Conservation (phyloP, 1,140 invertebrate species). For the Aphelenchoides fujianensis region DNA sequence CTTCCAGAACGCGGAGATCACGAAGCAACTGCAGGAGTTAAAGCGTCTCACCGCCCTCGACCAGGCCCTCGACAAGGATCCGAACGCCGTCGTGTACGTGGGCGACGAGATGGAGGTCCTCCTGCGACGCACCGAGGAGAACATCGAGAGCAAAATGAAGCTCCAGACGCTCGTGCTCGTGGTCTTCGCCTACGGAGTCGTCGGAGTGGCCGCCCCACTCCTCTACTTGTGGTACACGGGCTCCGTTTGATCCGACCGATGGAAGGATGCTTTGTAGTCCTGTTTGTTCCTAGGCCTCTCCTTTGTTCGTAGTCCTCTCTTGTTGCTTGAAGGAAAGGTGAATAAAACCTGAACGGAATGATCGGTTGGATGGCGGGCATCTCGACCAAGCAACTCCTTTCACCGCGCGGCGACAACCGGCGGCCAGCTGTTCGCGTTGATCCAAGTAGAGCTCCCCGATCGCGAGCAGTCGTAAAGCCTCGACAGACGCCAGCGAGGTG, state of each 20-base stretch:
- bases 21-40: slow-evolving; percentile 44
- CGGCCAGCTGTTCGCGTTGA: too few relatives aligned
- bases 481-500: too few relatives aligned
- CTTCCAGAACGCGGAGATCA: slow-evolving; percentile 38
- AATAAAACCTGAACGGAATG: too few relatives aligned
- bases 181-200: slow-evolving; percentile 33
- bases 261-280: too few relatives aligned
- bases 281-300: too few relatives aligned
- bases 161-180: slow-evolving; percentile 47
- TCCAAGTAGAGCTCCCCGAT: too few relatives aligned
- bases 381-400: too few relatives aligned
- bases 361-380: too few relatives aligned
- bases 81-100: slow-evolving; percentile 44
- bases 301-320: background rate
- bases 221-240: slow-evolving; percentile 21
- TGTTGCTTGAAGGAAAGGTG: too few relatives aligned
- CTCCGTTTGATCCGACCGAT: too few relatives aligned
- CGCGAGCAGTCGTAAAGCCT: too few relatives aligned
- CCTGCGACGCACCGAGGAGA: slow-evolving; percentile 46
- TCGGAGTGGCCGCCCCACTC: slow-evolving; percentile 27
- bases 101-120: slow-evolving; percentile 49
- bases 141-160: slow-evolving; percentile 53
- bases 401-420: too few relatives aligned
- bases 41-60: slow-evolving; percentile 45
- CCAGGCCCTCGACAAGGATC: slow-evolving; percentile 25